Base-by-base conservation (phyloP, 2,888 invertebrate species). In the Zaprionus bogoriensis region DNA sequence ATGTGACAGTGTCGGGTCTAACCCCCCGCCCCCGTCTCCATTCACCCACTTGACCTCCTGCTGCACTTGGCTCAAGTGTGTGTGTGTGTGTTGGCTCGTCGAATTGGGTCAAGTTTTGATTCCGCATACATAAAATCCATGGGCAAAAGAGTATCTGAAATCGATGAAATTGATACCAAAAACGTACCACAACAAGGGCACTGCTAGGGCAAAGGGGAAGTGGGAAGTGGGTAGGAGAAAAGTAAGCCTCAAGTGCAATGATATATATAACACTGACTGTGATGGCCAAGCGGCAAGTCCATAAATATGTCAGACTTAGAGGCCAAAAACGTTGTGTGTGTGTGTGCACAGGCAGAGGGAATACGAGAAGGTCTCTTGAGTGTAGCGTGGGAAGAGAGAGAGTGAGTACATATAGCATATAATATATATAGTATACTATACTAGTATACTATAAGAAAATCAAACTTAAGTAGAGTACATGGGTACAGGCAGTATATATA, bases 71-170 rank as follows among this genome's bases (percentile, higher is more conserved):
- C 12, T 38, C 7, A 36, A 36, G 44, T 45, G 52, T 36, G 30
- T 64, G 57, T 70, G n/a, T n/a, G 30, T 30, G 30, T 64, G 57
- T 70, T 55, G 54, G 69, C 58, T 52, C 47, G 14, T 48, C 47
- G 60, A 80, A 84, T 84, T 84, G 76, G 85, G 80, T 80, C 82
- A 84, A 80, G 85, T 78, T 74, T 50, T 74, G 78, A 81, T 77
- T 75, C 68, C 62, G 50, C 72, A 70, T 75, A 73, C 60, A 70
- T 45, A 67, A 65, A 60, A 46, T 62, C 48, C 66, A 74, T 39
- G 32, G n/a, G 45, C 27, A 10, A 36, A 25, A 36, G 32, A 9
- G 25, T 70, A 51, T 46, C 36, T 36, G 27, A 32, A 44, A 51
- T 41, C 41, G n/a, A 41, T 41, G 41, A 41, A 41, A 36, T 17